These are phyloP conservation scores for Oasisia sp. DNA, from an alignment of 2,888 invertebrate genomes.

Conservation along the genomic window DNA sequence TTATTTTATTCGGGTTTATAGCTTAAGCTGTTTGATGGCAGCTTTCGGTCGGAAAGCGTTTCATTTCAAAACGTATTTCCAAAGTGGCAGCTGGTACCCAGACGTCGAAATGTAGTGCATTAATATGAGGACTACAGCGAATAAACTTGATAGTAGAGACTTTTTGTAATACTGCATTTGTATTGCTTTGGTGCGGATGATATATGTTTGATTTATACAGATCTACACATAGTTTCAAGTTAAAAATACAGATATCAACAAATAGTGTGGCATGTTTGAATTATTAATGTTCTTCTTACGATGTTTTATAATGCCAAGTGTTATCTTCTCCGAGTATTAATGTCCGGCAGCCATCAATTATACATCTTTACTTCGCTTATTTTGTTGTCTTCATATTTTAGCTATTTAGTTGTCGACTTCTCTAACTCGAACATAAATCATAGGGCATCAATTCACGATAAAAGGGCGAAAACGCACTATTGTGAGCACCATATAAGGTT, in stretches of 20 bases:
- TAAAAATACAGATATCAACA: background rate
- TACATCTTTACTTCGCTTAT: background rate
- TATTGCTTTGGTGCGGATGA: background rate
- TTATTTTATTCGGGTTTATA: no score
- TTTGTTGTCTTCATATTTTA: background rate
- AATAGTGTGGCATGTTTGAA: background rate
- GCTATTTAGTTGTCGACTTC: background rate
- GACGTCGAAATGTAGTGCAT: no score
- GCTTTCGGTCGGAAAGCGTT: no score
- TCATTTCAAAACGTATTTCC: no score
- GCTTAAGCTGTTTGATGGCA: no score
- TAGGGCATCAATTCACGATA: background rate
- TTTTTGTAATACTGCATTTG: background rate
- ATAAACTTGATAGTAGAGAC: no score
- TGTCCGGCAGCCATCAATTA: background rate
- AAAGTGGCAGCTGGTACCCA: no score
- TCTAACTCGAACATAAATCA: background rate
- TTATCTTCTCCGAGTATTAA: background rate
- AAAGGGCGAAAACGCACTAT: background rate
- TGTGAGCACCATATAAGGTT: background rate
- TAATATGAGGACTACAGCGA: no score
- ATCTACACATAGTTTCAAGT: background rate
- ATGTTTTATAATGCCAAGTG: background rate
- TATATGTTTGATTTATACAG: slow-evolving; percentile 1
- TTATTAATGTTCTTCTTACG: background rate